Base-by-base conservation (phyloP, 2,888 invertebrate genomes). In the Dicyrtomina minuta region DNA sequence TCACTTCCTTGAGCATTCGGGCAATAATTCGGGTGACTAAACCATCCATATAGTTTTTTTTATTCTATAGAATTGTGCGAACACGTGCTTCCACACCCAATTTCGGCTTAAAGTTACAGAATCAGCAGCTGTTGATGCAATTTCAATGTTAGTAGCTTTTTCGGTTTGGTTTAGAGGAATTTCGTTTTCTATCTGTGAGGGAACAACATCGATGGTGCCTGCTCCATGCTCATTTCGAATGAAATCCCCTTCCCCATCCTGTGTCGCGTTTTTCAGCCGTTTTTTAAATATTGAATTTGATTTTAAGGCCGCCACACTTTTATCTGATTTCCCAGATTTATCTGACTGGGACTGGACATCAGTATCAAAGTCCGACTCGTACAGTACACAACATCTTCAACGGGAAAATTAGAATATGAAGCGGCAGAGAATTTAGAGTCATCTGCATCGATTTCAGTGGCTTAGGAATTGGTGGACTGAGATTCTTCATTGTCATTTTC, bases 281-380 rank as follows among this genome's bases (percentile, higher is more conserved):
- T 24, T n/a, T 33, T 33, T 33, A 5, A 8, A 33, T 8, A 5
- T 33, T 3, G 33, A 33, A 33, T 3, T 5, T 33, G 33, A n/a
- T n/a, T n/a, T n/a, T n/a, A n/a, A n/a, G n/a, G n/a, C n/a, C n/a
- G n/a, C n/a, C n/a, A n/a, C n/a, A n/a, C n/a, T 39, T 26, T n/a
- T 39, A 26, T 24, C 24, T 55, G 22, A 33, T 33, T 24, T 55
- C n/a, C 12, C 41, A 1, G 67, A 49, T n/a, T 39, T 60, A 41
- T 44, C 46, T 17, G 59, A 46, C 22, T 67, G 60, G 5, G 67
- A 66, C 13, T 2, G 39, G 12, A 66, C 43, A 5, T 66, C 66
- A 5, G 55, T 55, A 55, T 66, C 66, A 26, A 66, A 66, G 27
- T 66, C 66, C 6, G 66, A 66, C 20, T 66, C 66, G 43, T 66